phyloP scores from a whole-genome alignment of 23 tunicate genomes.

The Oikopleura dioica region DNA sequence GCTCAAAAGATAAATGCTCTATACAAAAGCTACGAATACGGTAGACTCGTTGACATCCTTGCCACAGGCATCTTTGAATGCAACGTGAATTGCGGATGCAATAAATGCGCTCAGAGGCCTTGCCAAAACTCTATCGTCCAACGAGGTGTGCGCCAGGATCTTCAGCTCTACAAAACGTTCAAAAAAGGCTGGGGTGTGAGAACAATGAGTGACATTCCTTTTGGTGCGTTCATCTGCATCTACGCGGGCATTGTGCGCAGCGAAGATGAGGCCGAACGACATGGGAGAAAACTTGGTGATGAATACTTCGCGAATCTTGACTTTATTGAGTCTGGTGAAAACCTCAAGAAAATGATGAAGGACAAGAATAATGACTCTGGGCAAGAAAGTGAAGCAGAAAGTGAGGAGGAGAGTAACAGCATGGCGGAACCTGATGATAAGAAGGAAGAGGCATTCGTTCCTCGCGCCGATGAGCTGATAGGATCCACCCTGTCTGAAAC shows the following conservation, averaged over 20 bases:
- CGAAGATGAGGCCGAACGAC: neutral
- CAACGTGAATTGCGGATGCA: slow-evolving; percentile 49
- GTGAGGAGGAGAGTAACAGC: neutral
- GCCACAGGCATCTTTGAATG: slow-evolving; percentile 53
- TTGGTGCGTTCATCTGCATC: slow-evolving; percentile 66
- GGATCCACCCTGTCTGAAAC: neutral
- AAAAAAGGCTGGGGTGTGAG: slow-evolving; percentile 96
- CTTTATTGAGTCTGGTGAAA: slow-evolving; percentile 35
- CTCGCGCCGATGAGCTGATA: too few relatives aligned
- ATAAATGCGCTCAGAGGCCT: slow-evolving; percentile 14
- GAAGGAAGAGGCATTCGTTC: neutral
- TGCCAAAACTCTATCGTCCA: slow-evolving; percentile 70
- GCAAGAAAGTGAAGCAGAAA: neutral
- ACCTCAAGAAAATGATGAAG: neutral
- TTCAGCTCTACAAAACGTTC: slow-evolving; percentile 82
- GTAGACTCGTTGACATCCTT: slow-evolving; percentile 3
- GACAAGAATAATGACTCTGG: neutral
- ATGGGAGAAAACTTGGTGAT: slow-evolving; percentile 27
- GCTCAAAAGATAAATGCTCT: slow-evolving; percentile 29
- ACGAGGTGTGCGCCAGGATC: slow-evolving; percentile 43
- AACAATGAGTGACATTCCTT: slow-evolving; percentile 53
- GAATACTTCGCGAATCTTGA: slow-evolving; percentile 90
- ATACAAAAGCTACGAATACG: slow-evolving; percentile 18
- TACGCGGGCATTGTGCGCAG: slow-evolving; percentile 36
- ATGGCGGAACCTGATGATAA: neutral